These are phyloP conservation scores for Crematogaster levior DNA, from an alignment of 2,888 invertebrate genomes.

Conservation along the genomic window DNA sequence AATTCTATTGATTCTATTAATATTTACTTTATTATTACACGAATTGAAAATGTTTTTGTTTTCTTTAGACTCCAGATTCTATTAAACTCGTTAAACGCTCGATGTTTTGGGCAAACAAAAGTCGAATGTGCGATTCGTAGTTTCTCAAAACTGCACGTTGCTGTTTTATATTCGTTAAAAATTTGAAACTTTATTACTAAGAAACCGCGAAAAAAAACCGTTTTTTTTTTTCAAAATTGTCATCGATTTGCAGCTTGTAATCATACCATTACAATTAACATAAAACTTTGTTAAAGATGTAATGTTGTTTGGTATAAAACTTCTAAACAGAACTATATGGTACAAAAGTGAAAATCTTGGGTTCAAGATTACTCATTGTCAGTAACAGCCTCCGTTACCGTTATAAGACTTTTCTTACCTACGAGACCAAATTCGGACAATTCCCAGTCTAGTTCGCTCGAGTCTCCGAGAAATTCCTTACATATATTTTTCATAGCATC, in stretches of 20 bases:
- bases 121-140: neutral
- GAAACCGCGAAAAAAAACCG: neutral
- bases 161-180: neutral
- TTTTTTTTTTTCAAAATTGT: neutral
- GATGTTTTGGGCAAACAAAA: neutral
- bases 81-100: neutral
- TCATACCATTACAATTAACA: too few species aligned
- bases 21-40: neutral
- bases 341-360: slow-evolving; percentile 2
- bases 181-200: slow-evolving; percentile 4
- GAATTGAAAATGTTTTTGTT: neutral
- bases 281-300: neutral
- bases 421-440: slow-evolving; percentile 26
- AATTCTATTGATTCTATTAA: too few species aligned
- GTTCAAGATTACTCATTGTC: neutral
- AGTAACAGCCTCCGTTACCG: slow-evolving; percentile 5
- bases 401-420: slow-evolving; percentile 4
- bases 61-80: neutral
- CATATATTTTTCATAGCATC: neutral
- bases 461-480: neutral
- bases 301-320: too few species aligned
- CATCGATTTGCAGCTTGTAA: neutral
- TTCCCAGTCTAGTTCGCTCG: neutral
- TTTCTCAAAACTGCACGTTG: neutral
- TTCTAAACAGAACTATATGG: too few species aligned